phyloP scores from a whole-genome alignment of 92 coral and sea anemone genomes.

The Palythoa caribaeorum region DNA sequence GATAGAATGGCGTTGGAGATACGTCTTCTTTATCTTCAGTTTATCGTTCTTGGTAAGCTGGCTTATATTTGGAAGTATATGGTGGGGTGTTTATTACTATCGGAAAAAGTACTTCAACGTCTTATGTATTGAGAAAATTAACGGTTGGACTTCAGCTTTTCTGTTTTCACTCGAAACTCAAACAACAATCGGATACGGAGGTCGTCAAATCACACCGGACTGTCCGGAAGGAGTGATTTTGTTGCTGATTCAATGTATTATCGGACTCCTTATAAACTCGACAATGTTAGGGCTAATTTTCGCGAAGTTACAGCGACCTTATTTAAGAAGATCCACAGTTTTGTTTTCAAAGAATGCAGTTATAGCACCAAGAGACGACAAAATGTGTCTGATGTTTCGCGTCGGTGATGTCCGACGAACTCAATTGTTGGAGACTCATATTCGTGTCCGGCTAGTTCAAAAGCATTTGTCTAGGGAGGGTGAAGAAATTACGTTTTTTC shows the following conservation, averaged over 20 bases:
- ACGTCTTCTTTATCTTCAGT: conserved; percentile 82
- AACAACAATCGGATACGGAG: conserved; percentile 85
- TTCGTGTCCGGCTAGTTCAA: conserved; percentile 70
- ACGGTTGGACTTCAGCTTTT: conserved; percentile 76
- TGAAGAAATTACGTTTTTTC: conserved; percentile 64
- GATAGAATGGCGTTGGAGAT: conserved; percentile 95
- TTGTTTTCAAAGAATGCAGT: conserved; percentile 75
- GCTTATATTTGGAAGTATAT: conserved; percentile 87
- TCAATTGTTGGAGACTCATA: conserved; percentile 77
- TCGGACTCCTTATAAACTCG: conserved; percentile 79
- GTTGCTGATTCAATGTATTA: conserved; percentile 72
- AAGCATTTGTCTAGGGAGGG: conserved; percentile 71
- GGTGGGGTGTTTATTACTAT: conserved; percentile 90
- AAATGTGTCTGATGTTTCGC: conserved; percentile 77
- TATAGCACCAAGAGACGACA: conserved; percentile 76
- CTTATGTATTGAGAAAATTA: conserved; percentile 84
- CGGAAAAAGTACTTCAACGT: conserved; percentile 58
- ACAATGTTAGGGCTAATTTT: conserved; percentile 77
- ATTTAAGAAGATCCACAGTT: conserved; percentile 64
- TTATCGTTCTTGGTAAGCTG: conserved; percentile 84
- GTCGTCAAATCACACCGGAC: conserved; percentile 77
- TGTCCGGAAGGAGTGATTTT: conserved; percentile 85
- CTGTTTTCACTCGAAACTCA: conserved; percentile 85
- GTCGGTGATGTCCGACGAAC: conserved; percentile 80
- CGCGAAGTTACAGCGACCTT: conserved; percentile 81